A percentile compares a stretch with the other conserved stretches of the same genome.
Conservation (phyloP, 2,797 vertebrate species). For the Coregonus ussuriensis region DNA sequence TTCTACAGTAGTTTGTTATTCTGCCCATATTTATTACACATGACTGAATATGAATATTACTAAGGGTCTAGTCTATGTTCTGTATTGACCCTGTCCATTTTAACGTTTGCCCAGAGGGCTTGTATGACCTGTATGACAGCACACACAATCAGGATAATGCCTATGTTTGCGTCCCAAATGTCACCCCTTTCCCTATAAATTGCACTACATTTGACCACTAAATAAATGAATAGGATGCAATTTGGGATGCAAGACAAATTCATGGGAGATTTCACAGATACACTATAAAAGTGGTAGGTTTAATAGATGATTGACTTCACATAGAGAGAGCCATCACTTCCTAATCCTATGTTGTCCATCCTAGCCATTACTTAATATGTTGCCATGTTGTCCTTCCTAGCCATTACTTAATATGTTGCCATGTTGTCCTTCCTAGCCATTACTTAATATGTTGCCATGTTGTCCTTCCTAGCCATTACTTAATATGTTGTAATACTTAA, state of each 20-base stretch:
- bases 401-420: too few species aligned
- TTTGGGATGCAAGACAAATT: too few species aligned
- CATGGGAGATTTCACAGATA: neutral
- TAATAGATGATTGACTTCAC: neutral
- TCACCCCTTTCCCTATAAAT: neutral
- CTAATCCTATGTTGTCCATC: too few species aligned
- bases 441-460: too few species aligned
- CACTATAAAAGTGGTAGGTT: neutral
- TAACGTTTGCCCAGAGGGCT: neutral
- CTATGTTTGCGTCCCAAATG: too few species aligned
- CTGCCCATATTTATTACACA: neutral
- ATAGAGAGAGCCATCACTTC: neutral
- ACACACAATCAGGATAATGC: too few species aligned
- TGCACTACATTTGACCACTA: neutral
- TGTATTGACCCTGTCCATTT: neutral
- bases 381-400: too few species aligned
- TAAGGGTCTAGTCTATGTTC: neutral
- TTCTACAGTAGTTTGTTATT: neutral
- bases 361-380: too few species aligned
- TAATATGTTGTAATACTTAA: too few species aligned
- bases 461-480: too few species aligned
- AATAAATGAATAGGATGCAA: too few species aligned
- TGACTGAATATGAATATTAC: neutral
- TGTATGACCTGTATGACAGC: neutral
- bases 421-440: too few species aligned